Percentiles rank a stretch among this genome's conserved stretches.
These are phyloP conservation scores for Tromatobia lineatoria DNA, from an alignment of 2,888 invertebrate genomes.

Conservation along the genomic window DNA sequence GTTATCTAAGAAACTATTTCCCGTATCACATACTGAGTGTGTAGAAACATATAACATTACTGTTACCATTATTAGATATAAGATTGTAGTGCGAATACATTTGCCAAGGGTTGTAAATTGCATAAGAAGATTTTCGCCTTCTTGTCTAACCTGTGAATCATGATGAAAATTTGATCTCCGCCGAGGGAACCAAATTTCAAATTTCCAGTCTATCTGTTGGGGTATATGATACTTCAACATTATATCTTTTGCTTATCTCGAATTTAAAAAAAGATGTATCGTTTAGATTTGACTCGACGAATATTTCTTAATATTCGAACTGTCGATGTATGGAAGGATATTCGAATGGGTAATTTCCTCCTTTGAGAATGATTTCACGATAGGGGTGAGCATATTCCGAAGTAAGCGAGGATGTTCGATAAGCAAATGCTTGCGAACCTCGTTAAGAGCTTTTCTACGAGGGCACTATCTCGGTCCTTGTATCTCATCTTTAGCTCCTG, in stretches of 20 bases:
- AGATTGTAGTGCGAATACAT: too few relatives aligned
- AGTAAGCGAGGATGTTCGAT: slow-evolving; percentile 33
- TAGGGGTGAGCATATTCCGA: background rate
- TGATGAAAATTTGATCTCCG: background rate
- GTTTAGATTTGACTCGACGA: background rate
- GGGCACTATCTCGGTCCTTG: slow-evolving; percentile 32
- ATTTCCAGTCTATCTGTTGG: background rate
- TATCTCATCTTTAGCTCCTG: slow-evolving; percentile 33
- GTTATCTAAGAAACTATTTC: too few relatives aligned
- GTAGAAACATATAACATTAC: background rate
- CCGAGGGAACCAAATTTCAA: background rate
- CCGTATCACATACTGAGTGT: background rate
- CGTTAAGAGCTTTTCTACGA: slow-evolving; percentile 28
- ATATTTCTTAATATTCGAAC: background rate
- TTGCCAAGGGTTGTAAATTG: too few relatives aligned
- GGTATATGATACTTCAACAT: background rate
- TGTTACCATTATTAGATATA: too few relatives aligned
- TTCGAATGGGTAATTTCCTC: background rate
- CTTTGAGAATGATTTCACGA: background rate
- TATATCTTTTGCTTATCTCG: background rate
- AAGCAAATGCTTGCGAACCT: slow-evolving; percentile 50
- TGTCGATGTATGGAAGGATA: background rate
- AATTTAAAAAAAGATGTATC: background rate
- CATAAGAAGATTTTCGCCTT: too few relatives aligned
- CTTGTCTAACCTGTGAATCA: background rate